Percentiles rank a stretch among this genome's conserved stretches.
Conservation (phyloP, 2,113 vertebrate species). For the Irena cyanogastra region DNA sequence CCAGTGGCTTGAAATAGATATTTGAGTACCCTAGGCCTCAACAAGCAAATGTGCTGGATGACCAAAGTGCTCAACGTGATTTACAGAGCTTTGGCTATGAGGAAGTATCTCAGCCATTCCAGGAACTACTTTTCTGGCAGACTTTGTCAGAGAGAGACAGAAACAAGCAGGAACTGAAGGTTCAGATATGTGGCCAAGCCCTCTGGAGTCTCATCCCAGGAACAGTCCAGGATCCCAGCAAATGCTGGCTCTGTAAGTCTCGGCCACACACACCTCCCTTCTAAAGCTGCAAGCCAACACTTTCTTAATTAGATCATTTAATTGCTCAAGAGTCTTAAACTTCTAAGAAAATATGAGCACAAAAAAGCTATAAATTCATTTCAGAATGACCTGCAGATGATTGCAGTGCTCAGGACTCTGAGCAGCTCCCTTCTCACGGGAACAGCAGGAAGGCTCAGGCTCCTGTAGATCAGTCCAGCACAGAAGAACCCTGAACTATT, state of each 20-base stretch:
- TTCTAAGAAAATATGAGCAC: neutral
- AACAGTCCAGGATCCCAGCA: neutral
- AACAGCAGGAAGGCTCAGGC: neutral
- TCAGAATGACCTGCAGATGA: neutral
- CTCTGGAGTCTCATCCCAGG: neutral
- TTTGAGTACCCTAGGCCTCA: neutral
- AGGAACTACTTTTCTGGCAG: neutral
- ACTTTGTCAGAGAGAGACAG: neutral
- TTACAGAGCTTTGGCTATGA: neutral
- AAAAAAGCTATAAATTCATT: neutral
- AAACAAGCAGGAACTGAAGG: neutral
- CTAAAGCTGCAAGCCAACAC: neutral
- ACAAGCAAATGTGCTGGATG: neutral
- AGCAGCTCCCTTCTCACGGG: neutral
- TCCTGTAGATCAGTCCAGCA: neutral
- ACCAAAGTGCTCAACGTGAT: neutral
- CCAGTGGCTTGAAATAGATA: neutral
- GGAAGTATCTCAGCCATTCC: neutral
- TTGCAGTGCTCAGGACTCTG: neutral
- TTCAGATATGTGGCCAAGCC: rapidly evolving
- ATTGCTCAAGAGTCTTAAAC: neutral
- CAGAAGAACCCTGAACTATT: neutral
- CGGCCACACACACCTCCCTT: neutral
- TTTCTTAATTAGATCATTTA: neutral
- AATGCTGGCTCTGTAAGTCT: neutral